Evolutionary conservation across 2,888 invertebrate species (phyloP), one percentile per base, ranked within the genome.

Genomic region (Hemaris fuciformis): DNA sequence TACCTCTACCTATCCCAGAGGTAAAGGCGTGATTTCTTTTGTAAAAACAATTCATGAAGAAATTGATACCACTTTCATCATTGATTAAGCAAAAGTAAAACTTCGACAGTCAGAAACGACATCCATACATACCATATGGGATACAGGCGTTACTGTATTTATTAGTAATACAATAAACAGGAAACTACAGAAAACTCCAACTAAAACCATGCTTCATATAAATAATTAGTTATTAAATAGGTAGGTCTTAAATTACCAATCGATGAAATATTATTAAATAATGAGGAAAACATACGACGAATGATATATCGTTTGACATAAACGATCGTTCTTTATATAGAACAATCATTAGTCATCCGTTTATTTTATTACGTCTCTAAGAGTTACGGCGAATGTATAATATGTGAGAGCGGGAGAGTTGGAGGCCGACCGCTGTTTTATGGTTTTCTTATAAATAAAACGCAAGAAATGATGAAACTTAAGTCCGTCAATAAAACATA

Each of bases 391-490:
- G 59, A 38, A 38, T 48, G 27, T 53, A 48, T 27, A 48, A 34
- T 59, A 31, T 6, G 59, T 18, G 59, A 59, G 23, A 59, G 34
- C 46, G 31, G 22, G 38, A 22, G 20, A 23, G 34, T 10, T 23
- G 23, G 46, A 38, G 22, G 15, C 46, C 46, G 18, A 59, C 46
- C 13, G 46, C 38, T 38, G 45, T 38, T 59, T 59, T 59, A 48
- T 46, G n/a, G 59, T 59, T 59, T 25, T 46, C 45, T 48, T 34
- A 46, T 59, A 59, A 46, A 59, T 59, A 59, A 38, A 23, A 46
- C 38, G n/a, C 38, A 46, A 46, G 34, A 59, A 46, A 48, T 59
- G 13, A 59, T 38, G 15, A 59, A 59, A 59, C 23, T 59, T 23
- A 59, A 59, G 15, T 4, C 18, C 7, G 34, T n/a, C 34, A 46